These are phyloP conservation scores for Paragorgia papillata DNA, from an alignment of 92 coral and sea anemone species.

Conservation along the genomic window DNA sequence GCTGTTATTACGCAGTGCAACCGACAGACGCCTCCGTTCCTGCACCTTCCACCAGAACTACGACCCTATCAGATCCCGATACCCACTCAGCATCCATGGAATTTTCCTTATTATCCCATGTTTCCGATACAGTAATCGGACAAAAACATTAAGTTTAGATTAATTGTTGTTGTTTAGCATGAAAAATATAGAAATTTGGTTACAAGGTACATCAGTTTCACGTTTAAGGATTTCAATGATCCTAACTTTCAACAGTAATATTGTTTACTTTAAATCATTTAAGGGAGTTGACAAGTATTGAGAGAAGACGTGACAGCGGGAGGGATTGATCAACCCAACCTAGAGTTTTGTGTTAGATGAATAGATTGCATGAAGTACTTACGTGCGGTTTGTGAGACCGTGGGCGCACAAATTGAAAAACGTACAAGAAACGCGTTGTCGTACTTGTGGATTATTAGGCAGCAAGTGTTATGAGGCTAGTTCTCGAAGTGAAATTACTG, in stretches of 20 bases:
- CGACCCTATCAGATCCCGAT: slow-evolving; percentile 17
- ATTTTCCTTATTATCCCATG: neutral
- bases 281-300: too few species aligned
- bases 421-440: too few species aligned
- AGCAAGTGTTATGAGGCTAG: too few species aligned
- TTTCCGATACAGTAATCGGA: slow-evolving; percentile 6
- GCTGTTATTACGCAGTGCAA: slow-evolving; percentile 10
- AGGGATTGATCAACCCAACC: slow-evolving; percentile 44
- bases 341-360: too few species aligned
- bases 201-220: slow-evolving; percentile 12
- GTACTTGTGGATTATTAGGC: too few species aligned
- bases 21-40: neutral
- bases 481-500: too few species aligned
- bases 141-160: neutral
- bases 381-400: too few species aligned
- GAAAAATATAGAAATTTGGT: neutral
- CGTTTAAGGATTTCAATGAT: slow-evolving; percentile 4
- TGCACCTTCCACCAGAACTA: neutral
- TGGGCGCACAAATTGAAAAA: too few species aligned
- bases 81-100: slow-evolving; percentile 1
- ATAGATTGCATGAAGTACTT: too few species aligned
- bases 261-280: slow-evolving; percentile 22
- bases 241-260: neutral
- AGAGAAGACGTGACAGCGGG: slow-evolving; percentile 7
- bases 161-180: neutral